Percentiles rank a stretch among this genome's conserved stretches.
These are phyloP conservation scores for Thyatira batis DNA, from an alignment of 2,888 invertebrate genomes.

Conservation along the genomic window DNA sequence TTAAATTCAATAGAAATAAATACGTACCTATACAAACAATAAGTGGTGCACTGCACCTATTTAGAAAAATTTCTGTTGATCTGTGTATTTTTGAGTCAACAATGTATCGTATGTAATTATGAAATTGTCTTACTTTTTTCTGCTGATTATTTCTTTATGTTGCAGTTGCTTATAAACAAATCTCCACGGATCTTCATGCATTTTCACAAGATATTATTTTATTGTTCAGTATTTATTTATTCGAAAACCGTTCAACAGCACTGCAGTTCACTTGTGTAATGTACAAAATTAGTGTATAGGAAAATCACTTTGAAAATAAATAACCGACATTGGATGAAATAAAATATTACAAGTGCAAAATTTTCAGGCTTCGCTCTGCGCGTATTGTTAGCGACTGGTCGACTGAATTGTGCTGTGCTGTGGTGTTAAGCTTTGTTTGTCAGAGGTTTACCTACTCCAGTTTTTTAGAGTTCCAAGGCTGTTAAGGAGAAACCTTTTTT, in stretches of 20 bases:
- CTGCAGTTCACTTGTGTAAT: background rate
- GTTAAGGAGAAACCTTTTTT: conserved; percentile 42
- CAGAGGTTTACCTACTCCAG: conserved; percentile 59
- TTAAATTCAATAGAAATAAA: too few relatives aligned
- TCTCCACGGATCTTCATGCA: conserved; percentile 68
- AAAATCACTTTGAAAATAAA: background rate
- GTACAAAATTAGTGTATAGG: background rate
- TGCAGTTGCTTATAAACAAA: conserved; percentile 68
- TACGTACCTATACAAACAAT: too few relatives aligned
- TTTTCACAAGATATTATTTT: conserved; percentile 29
- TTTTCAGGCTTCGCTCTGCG: conserved; percentile 59
- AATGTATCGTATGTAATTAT: background rate
- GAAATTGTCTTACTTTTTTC: conserved; percentile 56
- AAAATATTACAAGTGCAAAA: background rate
- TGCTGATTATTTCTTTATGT: conserved; percentile 64
- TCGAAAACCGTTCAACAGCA: background rate
- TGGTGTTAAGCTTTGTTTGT: conserved; percentile 60
- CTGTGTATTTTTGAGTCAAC: too few relatives aligned
- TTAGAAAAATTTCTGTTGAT: too few relatives aligned
- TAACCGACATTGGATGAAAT: background rate
- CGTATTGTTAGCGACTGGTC: conserved; percentile 46
- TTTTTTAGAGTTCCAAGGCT: conserved; percentile 67
- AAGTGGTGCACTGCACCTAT: too few relatives aligned
- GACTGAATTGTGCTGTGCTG: conserved; percentile 40
- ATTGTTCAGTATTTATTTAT: background rate